These are phyloP conservation scores for Melitaea athalia DNA, from an alignment of 2,888 invertebrate species.

Conservation along the genomic window DNA sequence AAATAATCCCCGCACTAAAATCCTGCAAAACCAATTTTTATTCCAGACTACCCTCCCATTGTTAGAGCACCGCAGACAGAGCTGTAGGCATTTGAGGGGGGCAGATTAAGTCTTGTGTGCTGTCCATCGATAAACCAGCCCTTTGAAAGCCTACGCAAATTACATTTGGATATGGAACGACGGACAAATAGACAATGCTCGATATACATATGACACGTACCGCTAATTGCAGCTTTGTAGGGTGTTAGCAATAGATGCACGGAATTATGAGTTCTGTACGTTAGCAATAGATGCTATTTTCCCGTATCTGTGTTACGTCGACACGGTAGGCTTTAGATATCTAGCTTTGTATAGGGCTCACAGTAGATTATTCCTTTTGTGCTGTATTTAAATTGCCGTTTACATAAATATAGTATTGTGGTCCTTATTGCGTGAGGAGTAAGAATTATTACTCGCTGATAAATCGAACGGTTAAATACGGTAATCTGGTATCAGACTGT, in stretches of 20 bases:
- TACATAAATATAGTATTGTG: background rate
- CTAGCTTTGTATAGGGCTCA: constrained; percentile 17
- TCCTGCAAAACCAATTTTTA: background rate
- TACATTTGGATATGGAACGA: constrained; percentile 24
- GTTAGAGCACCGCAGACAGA: background rate
- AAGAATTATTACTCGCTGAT: background rate
- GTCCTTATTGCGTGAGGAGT: background rate
- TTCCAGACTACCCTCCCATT: background rate
- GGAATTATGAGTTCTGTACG: constrained; percentile 1
- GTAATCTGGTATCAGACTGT: background rate
- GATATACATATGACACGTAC: constrained; percentile 44
- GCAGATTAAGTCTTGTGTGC: constrained; percentile 27
- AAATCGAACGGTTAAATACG: background rate
- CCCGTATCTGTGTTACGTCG: background rate
- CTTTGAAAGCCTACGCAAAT: constrained; percentile 34
- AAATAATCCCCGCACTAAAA: too few relatives aligned
- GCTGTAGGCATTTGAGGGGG: constrained; percentile 6
- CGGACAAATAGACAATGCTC: constrained; percentile 51
- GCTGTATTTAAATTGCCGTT: constrained; percentile 9
- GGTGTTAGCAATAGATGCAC: background rate
- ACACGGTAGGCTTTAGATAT: constrained; percentile 29
- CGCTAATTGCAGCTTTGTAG: constrained; percentile 40
- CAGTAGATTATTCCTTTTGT: constrained; percentile 28
- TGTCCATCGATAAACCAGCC: constrained; percentile 34
- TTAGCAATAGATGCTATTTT: background rate